These are phyloP conservation scores for Oconnorella tubifera DNA, from an alignment of 2,888 invertebrate species.

Conservation along the genomic window DNA sequence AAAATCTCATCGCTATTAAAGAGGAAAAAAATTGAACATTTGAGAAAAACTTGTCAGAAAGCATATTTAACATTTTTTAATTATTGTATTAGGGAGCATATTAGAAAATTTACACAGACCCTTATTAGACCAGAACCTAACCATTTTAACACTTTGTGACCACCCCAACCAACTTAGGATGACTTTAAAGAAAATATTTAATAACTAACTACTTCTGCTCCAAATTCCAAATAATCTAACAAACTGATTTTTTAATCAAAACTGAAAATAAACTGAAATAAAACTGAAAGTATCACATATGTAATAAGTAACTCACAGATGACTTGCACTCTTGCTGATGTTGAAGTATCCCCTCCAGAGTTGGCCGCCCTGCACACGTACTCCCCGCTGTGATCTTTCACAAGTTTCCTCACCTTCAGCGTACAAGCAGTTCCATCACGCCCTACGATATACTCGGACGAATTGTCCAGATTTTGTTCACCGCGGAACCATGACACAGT, in stretches of 20 bases:
- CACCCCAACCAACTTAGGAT: too few relatives aligned
- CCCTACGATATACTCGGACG: slow-evolving; percentile 52
- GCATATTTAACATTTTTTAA: too few relatives aligned
- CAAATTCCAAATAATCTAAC: too few relatives aligned
- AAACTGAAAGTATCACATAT: background rate
- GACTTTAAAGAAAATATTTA: too few relatives aligned
- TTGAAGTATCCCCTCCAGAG: slow-evolving; percentile 46
- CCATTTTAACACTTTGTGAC: too few relatives aligned
- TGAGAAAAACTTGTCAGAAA: too few relatives aligned
- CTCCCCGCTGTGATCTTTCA: slow-evolving; percentile 66
- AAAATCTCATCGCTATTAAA: too few relatives aligned
- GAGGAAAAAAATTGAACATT: too few relatives aligned
- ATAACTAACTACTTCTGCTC: too few relatives aligned
- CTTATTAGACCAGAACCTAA: too few relatives aligned
- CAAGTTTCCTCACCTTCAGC: slow-evolving; percentile 68
- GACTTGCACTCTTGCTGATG: slow-evolving; percentile 58
- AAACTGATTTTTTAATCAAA: background rate
- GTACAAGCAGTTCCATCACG: slow-evolving; percentile 78
- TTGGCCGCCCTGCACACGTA: slow-evolving; percentile 52
- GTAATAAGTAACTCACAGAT: slow-evolving; percentile 62
- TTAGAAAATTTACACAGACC: too few relatives aligned
- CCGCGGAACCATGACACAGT: slow-evolving; percentile 55
- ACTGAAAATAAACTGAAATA: background rate
- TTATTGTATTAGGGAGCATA: too few relatives aligned
- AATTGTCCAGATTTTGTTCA: slow-evolving; percentile 48